Percentiles rank a stretch among this genome's conserved stretches.
phyloP scores from a whole-genome alignment of 2,888 invertebrate genomes.

The Platycheirus rosarum region DNA sequence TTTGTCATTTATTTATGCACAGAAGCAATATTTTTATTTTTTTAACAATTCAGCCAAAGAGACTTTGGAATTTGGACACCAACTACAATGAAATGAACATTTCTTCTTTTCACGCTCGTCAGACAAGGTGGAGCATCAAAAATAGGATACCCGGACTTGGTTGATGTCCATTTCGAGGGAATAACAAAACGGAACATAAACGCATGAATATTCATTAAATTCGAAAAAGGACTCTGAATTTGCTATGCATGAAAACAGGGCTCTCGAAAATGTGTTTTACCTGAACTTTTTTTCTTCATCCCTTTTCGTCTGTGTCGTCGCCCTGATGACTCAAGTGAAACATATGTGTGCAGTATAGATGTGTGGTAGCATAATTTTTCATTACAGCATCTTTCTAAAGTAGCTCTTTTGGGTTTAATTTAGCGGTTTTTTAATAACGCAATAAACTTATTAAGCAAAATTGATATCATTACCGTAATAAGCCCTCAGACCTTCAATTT shows the following conservation, averaged over 20 bases:
- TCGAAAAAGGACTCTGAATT: slow-evolving; percentile 59
- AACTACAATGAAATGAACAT: slow-evolving; percentile 16
- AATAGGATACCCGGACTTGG: slow-evolving; percentile 15
- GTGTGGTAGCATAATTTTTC: slow-evolving; percentile 39
- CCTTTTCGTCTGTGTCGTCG: not conserved
- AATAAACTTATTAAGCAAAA: slow-evolving; percentile 47
- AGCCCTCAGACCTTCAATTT: slow-evolving; percentile 32
- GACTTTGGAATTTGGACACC: slow-evolving; percentile 20
- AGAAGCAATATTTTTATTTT: slow-evolving; percentile 2
- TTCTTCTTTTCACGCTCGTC: slow-evolving; percentile 26
- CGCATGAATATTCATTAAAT: slow-evolving; percentile 39
- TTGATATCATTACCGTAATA: slow-evolving; percentile 37
- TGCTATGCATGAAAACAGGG: slow-evolving; percentile 67
- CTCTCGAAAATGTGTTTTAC: slow-evolving; percentile 49
- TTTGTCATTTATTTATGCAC: slow-evolving; percentile 26
- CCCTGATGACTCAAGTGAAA: not conserved
- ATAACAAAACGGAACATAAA: slow-evolving; percentile 51
- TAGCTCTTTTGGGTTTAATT: slow-evolving; percentile 42
- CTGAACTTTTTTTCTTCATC: slow-evolving; percentile 44
- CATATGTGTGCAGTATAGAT: not conserved
- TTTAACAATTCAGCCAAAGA: slow-evolving; percentile 1
- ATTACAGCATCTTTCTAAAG: slow-evolving; percentile 40
- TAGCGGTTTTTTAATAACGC: slow-evolving; percentile 41
- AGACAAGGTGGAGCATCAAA: not conserved
- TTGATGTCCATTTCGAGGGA: slow-evolving; percentile 30